A percentile compares a stretch with the other conserved stretches of the same genome.
These are phyloP conservation scores for Microtus montanus DNA, from an alignment of 2,113 vertebrate genomes.

Conservation along the genomic window DNA sequence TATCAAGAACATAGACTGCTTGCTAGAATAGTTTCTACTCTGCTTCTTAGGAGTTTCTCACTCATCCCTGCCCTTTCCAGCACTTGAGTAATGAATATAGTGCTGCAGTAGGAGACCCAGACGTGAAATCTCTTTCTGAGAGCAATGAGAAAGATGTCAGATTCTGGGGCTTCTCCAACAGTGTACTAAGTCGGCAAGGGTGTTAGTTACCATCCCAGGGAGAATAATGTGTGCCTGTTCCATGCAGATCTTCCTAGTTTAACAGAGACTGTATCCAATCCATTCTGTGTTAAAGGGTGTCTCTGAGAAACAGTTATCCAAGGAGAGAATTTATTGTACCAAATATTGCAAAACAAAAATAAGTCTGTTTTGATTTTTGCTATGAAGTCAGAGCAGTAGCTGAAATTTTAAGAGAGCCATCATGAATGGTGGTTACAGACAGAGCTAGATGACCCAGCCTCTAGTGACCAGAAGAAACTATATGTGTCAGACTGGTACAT, in stretches of 20 bases:
- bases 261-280: neutral
- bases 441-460: neutral
- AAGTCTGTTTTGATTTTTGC: slow-evolving; percentile 15
- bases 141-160: neutral
- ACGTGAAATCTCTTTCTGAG: neutral
- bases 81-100: neutral
- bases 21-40: neutral
- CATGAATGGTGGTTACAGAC: neutral
- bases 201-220: no score
- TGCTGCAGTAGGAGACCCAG: neutral
- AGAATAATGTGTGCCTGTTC: neutral
- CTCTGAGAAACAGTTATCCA: slow-evolving; percentile 28
- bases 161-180: neutral
- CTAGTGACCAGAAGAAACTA: neutral
- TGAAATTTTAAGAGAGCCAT: slow-evolving; percentile 31
- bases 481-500: neutral
- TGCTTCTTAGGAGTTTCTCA: neutral
- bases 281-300: neutral
- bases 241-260: neutral
- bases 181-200: neutral
- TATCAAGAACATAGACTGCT: neutral
- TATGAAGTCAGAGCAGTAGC: slow-evolving; percentile 16
- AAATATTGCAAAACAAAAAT: slow-evolving; percentile 42
- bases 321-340: slow-evolving; percentile 32
- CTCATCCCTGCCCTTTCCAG: neutral